These are phyloP conservation scores for Perithous albicinctus DNA, from an alignment of 2,888 invertebrate species.

Conservation along the genomic window DNA sequence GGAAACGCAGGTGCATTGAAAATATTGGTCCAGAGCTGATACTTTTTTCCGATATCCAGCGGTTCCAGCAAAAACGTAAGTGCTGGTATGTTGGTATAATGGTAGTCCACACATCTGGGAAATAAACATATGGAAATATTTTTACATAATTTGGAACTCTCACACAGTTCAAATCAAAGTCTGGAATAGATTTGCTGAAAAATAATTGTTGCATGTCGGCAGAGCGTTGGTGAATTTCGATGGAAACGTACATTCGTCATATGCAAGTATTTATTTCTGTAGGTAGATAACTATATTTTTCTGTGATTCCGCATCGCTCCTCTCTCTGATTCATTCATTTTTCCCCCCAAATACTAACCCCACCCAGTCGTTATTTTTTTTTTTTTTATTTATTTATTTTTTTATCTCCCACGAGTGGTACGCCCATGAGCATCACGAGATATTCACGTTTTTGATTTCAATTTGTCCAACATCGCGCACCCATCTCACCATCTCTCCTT, in stretches of 20 bases:
- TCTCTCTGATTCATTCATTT: not conserved
- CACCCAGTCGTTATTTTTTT: not conserved
- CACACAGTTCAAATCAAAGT: not conserved
- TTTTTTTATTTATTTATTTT: no score
- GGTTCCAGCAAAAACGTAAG: not conserved
- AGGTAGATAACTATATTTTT: not conserved
- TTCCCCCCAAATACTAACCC: not conserved
- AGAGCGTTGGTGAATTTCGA: not conserved
- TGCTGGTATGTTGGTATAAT: not conserved
- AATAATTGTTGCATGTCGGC: conserved; percentile 1
- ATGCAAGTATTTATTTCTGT: not conserved
- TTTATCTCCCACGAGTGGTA: not conserved
- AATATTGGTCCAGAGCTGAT: not conserved
- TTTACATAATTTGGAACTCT: conserved; percentile 10
- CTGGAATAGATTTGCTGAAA: not conserved
- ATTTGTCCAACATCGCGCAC: conserved; percentile 11
- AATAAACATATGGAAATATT: conserved; percentile 29
- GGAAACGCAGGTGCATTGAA: not conserved
- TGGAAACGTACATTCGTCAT: not conserved
- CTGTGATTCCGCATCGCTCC: not conserved
- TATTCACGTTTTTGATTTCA: conserved; percentile 33
- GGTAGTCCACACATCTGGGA: not conserved
- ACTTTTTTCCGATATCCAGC: not conserved
- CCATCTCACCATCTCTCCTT: not conserved
- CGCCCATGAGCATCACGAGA: conserved; percentile 8